A percentile compares a stretch with the other conserved stretches of the same genome.
These are phyloP conservation scores for Atractosteus spatula DNA, from an alignment of 2,113 vertebrate species.

Conservation along the genomic window DNA sequence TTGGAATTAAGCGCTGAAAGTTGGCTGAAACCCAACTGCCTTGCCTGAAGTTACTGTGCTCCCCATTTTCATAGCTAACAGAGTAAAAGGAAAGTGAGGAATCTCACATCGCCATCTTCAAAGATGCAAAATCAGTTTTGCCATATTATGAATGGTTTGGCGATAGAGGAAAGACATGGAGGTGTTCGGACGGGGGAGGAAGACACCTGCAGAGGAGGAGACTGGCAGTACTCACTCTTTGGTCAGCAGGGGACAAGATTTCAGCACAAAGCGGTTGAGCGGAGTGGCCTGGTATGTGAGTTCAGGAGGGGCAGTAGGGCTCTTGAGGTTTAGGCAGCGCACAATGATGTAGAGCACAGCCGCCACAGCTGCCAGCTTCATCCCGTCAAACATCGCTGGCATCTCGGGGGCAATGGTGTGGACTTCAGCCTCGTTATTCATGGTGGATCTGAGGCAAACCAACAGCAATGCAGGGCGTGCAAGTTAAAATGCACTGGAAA, in stretches of 20 bases:
- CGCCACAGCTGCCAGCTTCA: conserved; percentile 93
- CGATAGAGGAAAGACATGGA: too few species aligned
- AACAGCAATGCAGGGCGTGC: background rate
- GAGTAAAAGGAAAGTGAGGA: conserved; percentile 30
- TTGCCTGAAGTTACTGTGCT: too few species aligned
- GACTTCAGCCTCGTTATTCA: conserved; percentile 59
- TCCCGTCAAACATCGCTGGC: conserved; percentile 91
- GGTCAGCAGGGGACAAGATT: conserved; percentile 91
- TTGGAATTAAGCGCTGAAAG: too few species aligned
- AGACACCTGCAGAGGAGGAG: conserved; percentile 24
- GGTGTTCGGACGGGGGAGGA: too few species aligned
- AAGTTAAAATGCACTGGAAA: background rate
- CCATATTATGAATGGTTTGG: too few species aligned
- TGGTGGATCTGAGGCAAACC: conserved; percentile 47
- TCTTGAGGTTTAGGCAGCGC: conserved; percentile 94
- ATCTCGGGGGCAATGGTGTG: conserved; percentile 79
- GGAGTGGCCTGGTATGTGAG: conserved; percentile 88
- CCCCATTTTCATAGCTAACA: conserved; percentile 12
- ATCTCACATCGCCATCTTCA: conserved; percentile 3
- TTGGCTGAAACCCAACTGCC: too few species aligned
- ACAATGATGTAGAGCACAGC: conserved; percentile 91
- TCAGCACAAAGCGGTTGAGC: conserved; percentile 85
- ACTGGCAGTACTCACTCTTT: conserved; percentile 87
- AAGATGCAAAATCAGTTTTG: too few species aligned
- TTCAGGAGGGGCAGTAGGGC: conserved; percentile 87